Evolutionary conservation across 2,888 invertebrate genomes (phyloP), one percentile per base, ranked within the genome.

Genomic region (Spodoptera littoralis): DNA sequence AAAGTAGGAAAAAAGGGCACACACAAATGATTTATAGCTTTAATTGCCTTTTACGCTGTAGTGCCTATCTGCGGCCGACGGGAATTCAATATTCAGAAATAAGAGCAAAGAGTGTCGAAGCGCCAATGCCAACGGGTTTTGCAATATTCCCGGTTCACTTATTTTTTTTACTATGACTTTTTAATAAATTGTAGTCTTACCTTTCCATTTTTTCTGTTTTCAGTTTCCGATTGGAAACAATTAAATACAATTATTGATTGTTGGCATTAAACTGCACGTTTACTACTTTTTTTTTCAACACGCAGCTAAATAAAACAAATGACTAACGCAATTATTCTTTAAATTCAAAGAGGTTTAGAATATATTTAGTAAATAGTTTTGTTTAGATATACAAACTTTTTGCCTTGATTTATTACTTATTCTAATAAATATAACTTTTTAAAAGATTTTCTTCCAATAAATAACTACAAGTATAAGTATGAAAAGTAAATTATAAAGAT

Each of bases 41-140:
- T 92, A 92, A 93, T 92, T 92, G 91, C 88, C 88, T 85, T 89
- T 88, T 87, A 85, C 86, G 83, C 82, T 84, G 82, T 77, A 81
- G 74, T 82, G 79, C 81, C 86, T 87, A 79, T 78, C 73, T 79
- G 85, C 84, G 79, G 84, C 76, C 81, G 86, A 70, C 76, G 80
- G 80, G 80, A 88, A 90, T 93, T 93, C 90, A 93, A 93, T 93
- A 90, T 91, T 87, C 90, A 85, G 81, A 78, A 90, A 92, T 92
- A 88, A 89, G 86, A 87, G 83, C 68, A 89, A 87, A 85, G 65
- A 70, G 73, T 78, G 80, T 73, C 77, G 84, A 86, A 84, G 80
- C 79, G 85, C 78, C 80, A 84, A 83, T 82, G 79, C 65, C 69
- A 62, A 65, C 77, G 73, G 76, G 6, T 22, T 67, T 51, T 70